Evolutionary conservation across 2,797 vertebrate genomes (phyloP).

Genomic region (Novumbra hubbsi): DNA sequence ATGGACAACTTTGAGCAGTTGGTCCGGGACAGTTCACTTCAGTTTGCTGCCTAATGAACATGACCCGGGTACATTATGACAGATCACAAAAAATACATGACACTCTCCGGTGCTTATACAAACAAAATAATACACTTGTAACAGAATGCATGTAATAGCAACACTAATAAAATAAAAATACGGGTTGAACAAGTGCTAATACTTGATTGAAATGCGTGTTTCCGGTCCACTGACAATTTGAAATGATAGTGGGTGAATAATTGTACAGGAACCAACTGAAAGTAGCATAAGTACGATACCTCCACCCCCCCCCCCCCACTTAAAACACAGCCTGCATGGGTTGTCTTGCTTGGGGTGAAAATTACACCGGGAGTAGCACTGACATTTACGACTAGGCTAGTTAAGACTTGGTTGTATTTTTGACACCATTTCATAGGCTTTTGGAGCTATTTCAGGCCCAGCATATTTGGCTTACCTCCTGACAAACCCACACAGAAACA

Average conservation of each 20-base stretch:
- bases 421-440: background rate
- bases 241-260: background rate
- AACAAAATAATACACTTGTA: background rate
- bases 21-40: background rate
- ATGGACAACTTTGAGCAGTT: background rate
- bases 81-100: background rate
- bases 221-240: background rate
- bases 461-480: background rate
- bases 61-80: background rate
- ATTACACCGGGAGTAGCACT: background rate
- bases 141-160: background rate
- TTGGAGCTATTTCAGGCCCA: background rate
- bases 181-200: constrained; percentile 15
- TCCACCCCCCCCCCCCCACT: background rate
- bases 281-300: background rate
- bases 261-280: background rate
- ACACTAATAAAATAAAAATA: constrained; percentile 17
- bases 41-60: background rate
- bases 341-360: background rate
- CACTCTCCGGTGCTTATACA: background rate
- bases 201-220: constrained; percentile 39
- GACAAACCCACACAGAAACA: background rate
- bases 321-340: background rate
- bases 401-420: background rate
- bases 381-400: background rate